Percentiles rank a stretch among this genome's conserved stretches.
Conservation (phyloP, 2,888 invertebrate genomes). For the Tetheella fluctuosa region DNA sequence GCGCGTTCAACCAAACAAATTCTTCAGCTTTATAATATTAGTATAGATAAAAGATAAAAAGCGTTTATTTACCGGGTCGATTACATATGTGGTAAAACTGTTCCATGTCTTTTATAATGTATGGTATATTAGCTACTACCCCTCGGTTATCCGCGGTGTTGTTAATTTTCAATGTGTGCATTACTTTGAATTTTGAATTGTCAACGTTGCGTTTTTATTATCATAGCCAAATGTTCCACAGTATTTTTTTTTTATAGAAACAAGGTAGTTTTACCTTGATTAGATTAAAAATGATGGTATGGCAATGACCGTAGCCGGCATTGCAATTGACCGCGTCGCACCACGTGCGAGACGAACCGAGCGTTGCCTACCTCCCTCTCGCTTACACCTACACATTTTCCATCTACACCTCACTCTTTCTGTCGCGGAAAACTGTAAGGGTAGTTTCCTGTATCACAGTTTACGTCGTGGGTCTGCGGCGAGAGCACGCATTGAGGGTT, state of each 20-base stretch:
- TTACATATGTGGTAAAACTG: too few species aligned
- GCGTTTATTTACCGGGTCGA: too few species aligned
- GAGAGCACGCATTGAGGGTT: conserved; percentile 45
- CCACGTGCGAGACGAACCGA: conserved; percentile 68
- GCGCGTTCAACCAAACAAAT: too few species aligned
- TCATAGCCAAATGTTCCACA: too few species aligned
- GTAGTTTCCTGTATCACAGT: conserved; percentile 69
- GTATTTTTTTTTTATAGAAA: background rate
- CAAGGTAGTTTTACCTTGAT: conserved; percentile 14
- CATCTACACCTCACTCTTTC: conserved; percentile 51
- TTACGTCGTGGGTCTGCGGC: conserved; percentile 63
- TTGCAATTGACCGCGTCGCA: conserved; percentile 79
- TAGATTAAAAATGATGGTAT: conserved; percentile 63
- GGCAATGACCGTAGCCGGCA: conserved; percentile 78
- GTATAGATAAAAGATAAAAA: too few species aligned
- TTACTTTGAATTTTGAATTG: too few species aligned
- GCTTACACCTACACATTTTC: conserved; percentile 47
- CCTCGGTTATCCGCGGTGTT: too few species aligned
- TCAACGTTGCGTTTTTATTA: too few species aligned
- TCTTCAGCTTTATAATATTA: too few species aligned
- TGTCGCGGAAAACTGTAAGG: conserved; percentile 70
- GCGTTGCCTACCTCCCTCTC: conserved; percentile 55
- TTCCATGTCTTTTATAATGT: too few species aligned
- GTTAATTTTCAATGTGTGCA: too few species aligned
- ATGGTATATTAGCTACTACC: too few species aligned